Evolutionary conservation across 2,888 invertebrate species (phyloP), one percentile per base, ranked within the genome.

Genomic region (Sinodicranocentrus sp.): DNA sequence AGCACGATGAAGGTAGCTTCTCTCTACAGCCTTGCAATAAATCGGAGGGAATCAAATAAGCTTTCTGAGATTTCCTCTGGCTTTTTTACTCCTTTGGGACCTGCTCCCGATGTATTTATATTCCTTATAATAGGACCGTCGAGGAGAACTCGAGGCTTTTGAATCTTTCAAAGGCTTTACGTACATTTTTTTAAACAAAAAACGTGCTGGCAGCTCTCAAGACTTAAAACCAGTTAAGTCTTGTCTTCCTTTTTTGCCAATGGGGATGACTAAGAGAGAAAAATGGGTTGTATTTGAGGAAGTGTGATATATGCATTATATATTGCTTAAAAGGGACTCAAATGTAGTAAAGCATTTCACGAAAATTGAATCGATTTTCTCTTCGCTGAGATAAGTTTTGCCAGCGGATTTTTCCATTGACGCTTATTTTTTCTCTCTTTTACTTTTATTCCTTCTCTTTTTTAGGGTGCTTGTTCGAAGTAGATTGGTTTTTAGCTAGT

Each of bases 331-430:
- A 26, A 59, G 59, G 59, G 25, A 26, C 23, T 25, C 10, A 26
- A 23, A 23, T 25, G 10, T 8, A 39, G 23, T 23, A 23, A 70
- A 78, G 70, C 61, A 44, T 70, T 70, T 67, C 78, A 61, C 15
- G 28, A 78, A 78, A 78, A 78, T 78, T 70, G 78, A 78, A 78
- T 78, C 78, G 78, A 78, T 78, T 78, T 78, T 70, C 61, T 44
- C 25, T 54, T 63, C 63, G 59, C 21, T 21, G 10, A 71, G 52
- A 71, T 54, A 79, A 71, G 39, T 79, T 70, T 39, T 63, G n/a
- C n/a, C n/a, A 21, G 28, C 28, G 15, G 26, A 23, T 48, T 48
- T 79, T 61, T 70, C 33, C 61, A 70, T 79, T 63, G 79, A 70
- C 71, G 71, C 71, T 5, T 63, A 52, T 21, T 57, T 57, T 43